Conservation (phyloP, 2,888 invertebrate genomes). For the Scaptomyza tumidula region DNA sequence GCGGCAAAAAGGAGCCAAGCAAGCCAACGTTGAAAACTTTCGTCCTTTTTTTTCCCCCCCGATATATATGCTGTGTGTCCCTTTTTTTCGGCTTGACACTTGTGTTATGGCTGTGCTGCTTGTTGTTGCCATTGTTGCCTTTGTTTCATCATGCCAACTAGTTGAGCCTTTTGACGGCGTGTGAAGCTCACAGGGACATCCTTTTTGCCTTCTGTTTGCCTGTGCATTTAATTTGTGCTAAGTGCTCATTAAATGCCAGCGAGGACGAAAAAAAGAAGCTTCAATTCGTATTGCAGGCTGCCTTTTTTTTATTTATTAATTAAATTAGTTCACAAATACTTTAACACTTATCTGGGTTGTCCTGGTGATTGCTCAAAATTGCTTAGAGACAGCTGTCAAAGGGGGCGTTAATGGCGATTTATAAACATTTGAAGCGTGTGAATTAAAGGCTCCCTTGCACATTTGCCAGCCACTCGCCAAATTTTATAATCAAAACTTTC, state of each 20-base stretch:
- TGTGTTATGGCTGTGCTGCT: slow-evolving; percentile 44
- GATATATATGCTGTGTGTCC: slow-evolving; percentile 20
- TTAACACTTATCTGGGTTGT: slow-evolving; percentile 15
- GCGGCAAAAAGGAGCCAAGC: slow-evolving; percentile 37
- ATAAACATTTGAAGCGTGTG: slow-evolving; percentile 32
- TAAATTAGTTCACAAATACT: slow-evolving; percentile 63
- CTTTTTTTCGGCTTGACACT: slow-evolving; percentile 58
- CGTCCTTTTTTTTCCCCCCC: slow-evolving; percentile 15
- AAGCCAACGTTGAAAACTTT: slow-evolving; percentile 38
- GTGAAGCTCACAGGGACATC: slow-evolving; percentile 45
- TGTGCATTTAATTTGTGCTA: slow-evolving; percentile 72
- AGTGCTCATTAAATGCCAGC: slow-evolving; percentile 72
- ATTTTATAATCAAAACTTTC: slow-evolving; percentile 16
- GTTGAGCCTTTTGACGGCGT: slow-evolving; percentile 67
- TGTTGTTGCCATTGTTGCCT: slow-evolving; percentile 24
- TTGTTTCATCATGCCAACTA: slow-evolving; percentile 49
- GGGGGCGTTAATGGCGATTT: slow-evolving; percentile 14
- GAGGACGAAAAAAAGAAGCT: slow-evolving; percentile 9
- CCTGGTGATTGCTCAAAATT: slow-evolving; percentile 27
- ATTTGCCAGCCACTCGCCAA: no score
- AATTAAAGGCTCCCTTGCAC: no score
- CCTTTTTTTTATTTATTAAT: slow-evolving; percentile 49
- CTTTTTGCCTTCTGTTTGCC: slow-evolving; percentile 21
- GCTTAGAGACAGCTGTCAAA: slow-evolving; percentile 22
- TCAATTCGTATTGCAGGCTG: slow-evolving; percentile 26